Evolutionary conservation across 53 echinoderm and acorn worm species (phyloP).

Genomic region (Holothuria leucospilota): DNA sequence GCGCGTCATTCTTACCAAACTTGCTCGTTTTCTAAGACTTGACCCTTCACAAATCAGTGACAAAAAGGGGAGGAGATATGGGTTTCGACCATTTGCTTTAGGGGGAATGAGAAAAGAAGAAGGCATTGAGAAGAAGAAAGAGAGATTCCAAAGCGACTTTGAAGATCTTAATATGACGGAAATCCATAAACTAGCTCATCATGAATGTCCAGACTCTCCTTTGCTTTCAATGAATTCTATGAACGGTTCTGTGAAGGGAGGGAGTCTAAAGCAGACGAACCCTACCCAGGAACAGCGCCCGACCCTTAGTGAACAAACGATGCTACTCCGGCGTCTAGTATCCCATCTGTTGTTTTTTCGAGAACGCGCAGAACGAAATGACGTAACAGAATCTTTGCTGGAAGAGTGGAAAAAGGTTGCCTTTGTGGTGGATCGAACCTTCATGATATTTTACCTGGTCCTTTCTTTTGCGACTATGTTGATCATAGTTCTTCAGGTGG

Average conservation of each 20-base stretch:
- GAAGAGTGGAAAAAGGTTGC: constrained; percentile 96
- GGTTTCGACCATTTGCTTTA: background rate
- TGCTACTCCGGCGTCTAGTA: constrained; percentile 72
- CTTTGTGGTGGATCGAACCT: constrained; percentile 82
- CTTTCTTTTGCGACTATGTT: constrained; percentile 79
- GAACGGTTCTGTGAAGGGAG: constrained; percentile 49
- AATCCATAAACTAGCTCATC: constrained; percentile 59
- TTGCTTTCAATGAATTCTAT: constrained; percentile 50
- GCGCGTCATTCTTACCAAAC: constrained; percentile 59
- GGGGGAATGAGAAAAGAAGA: constrained; percentile 36
- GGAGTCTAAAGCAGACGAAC: constrained; percentile 8
- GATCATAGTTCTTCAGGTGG: constrained; percentile 63
- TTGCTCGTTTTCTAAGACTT: constrained; percentile 69
- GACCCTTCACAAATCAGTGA: constrained; percentile 23
- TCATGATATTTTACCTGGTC: constrained; percentile 89
- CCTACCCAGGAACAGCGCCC: constrained; percentile 38
- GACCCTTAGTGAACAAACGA: constrained; percentile 63
- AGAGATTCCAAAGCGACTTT: background rate
- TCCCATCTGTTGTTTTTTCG: constrained; percentile 73
- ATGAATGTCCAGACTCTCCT: constrained; percentile 72
- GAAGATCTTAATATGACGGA: constrained; percentile 59
- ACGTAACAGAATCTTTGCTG: constrained; percentile 69
- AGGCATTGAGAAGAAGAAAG: constrained; percentile 35
- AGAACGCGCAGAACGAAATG: constrained; percentile 78
- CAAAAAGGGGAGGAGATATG: background rate